Percentiles rank a stretch among this genome's conserved stretches.
Conservation (phyloP, 2,113 vertebrate species). For the Neogobius melanostomus region DNA sequence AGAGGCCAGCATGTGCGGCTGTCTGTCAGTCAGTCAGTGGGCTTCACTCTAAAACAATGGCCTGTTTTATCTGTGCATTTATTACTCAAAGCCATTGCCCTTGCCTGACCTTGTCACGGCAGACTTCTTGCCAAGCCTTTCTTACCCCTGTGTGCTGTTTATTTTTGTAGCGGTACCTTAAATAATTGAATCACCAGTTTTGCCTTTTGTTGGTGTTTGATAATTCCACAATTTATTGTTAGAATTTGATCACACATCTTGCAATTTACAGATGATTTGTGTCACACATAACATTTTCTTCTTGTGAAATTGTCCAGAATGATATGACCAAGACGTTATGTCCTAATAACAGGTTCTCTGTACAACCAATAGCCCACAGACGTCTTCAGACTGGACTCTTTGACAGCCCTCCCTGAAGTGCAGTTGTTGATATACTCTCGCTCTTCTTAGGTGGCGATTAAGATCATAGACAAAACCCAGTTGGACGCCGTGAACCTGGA, state of each 20-base stretch:
- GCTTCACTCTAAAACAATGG: neutral
- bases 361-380: too few species aligned
- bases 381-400: neutral
- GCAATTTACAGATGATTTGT: too few species aligned
- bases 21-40: conserved; percentile 13
- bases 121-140: neutral
- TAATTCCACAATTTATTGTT: too few species aligned
- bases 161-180: conserved; percentile 12
- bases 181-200: too few species aligned
- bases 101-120: neutral
- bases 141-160: neutral
- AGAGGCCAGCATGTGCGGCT: conserved; percentile 18
- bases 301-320: too few species aligned
- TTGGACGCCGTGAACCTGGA: conserved; percentile 95
- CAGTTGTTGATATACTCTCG: conserved; percentile 40
- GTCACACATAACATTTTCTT: too few species aligned
- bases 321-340: too few species aligned
- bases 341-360: too few species aligned
- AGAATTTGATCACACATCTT: too few species aligned
- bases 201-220: too few species aligned
- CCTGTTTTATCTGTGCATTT: neutral
- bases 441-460: conserved; percentile 90
- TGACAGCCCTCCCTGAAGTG: conserved; percentile 1
- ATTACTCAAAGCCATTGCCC: neutral
- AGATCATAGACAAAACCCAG: conserved; percentile 98